Evolutionary conservation across 2,888 invertebrate species (phyloP), one percentile per base, ranked within the genome.

Genomic region (Drosophila subsilvestris): DNA sequence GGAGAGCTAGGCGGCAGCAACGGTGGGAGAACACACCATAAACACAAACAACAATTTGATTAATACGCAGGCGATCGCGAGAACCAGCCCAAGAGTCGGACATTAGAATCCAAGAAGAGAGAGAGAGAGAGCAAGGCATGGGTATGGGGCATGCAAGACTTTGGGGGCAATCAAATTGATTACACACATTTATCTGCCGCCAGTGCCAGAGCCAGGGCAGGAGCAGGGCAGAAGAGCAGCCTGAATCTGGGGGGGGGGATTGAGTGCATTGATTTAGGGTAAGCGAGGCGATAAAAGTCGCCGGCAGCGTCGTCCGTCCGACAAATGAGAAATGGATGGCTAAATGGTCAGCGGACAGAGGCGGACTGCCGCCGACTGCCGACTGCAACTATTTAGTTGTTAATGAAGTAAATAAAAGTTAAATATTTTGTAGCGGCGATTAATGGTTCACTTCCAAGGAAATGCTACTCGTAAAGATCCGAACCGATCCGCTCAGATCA

Each of bases 111-210:
- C 68, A 22, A 60, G 59, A 65, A 56, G 66, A 59, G 59, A 53
- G 50, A 50, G 29, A 55, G 22, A 25, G 22, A 5, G 22, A 22
- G 5, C 4, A 5, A 5, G 22, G 5, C 22, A 22, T 22, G 14
- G 6, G 37, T 12, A 37, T 37, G 32, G 32, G 32, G 14, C 37
- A 37, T n/a, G 37, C 62, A 27, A 53, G 56, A 66, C 22, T 50
- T 51, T 37, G 70, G 66, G 85, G 85, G 83, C 75, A 76, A 87
- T 88, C 78, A 89, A 90, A 90, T 90, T 89, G 89, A 90, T 90
- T 88, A 86, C 76, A 76, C 75, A 78, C 87, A 86, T 89, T 89
- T 90, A 86, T 88, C 83, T 82, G 73, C 48, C 59, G 37, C 37
- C 37, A 37, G 37, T n/a, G 32, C 3, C 22, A 22, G 22, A 22